Percentiles rank a stretch among this genome's conserved stretches.
phyloP scores from a whole-genome alignment of 2,888 invertebrate genomes.

The Melinopterus prodromus region DNA sequence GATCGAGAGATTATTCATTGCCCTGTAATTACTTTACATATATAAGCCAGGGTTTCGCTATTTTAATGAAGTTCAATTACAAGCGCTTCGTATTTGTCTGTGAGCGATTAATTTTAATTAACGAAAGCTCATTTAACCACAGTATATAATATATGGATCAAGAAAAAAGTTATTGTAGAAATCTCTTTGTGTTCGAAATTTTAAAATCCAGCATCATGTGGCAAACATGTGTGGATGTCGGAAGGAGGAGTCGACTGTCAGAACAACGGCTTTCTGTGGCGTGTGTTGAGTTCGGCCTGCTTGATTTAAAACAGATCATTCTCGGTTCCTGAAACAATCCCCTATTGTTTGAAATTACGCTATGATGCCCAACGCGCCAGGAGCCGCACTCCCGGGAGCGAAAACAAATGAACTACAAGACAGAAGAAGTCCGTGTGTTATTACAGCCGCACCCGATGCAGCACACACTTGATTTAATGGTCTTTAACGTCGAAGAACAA shows the following conservation, averaged over 20 bases:
- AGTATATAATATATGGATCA: not conserved
- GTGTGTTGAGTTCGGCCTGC: slow-evolving; percentile 32
- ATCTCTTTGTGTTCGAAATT: not conserved
- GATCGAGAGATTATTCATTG: slow-evolving; percentile 16
- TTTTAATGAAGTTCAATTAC: slow-evolving; percentile 25
- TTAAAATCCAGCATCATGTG: not conserved
- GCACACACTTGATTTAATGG: slow-evolving; percentile 25
- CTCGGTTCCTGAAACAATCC: slow-evolving; percentile 44
- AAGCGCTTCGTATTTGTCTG: slow-evolving; percentile 21
- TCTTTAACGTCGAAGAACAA: slow-evolving; percentile 24
- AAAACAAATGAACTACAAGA: slow-evolving; percentile 38
- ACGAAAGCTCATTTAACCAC: not conserved
- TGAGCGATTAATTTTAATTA: slow-evolving; percentile 24
- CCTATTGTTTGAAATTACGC: slow-evolving; percentile 44
- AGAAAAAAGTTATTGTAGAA: not conserved
- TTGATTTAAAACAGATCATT: slow-evolving; percentile 47
- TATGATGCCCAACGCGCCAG: slow-evolving; percentile 21
- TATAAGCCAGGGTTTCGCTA: slow-evolving; percentile 17
- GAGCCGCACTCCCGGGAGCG: slow-evolving; percentile 25
- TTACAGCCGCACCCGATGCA: slow-evolving; percentile 13
- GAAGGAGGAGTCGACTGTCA: slow-evolving; percentile 23
- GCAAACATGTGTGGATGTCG: slow-evolving; percentile 35
- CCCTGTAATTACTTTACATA: not conserved
- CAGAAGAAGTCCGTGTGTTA: slow-evolving; percentile 33
- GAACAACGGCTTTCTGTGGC: slow-evolving; percentile 45